phyloP scores from a whole-genome alignment of 2,888 invertebrate genomes.

The Drosophila parthenogenetica region DNA sequence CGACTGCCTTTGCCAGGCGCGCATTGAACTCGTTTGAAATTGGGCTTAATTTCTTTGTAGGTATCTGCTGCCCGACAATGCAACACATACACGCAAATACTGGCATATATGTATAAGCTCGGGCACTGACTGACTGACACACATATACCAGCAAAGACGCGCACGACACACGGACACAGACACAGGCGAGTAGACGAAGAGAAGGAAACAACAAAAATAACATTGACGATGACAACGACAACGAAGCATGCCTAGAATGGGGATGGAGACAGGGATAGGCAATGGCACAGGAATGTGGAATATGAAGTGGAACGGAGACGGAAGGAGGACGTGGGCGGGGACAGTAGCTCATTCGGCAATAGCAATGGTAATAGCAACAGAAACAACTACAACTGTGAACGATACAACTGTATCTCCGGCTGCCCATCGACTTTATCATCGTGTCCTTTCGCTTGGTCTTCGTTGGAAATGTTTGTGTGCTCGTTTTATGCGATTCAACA shows the following conservation, averaged over 20 bases:
- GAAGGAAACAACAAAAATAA: slow-evolving; percentile 78
- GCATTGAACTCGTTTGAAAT: slow-evolving; percentile 71
- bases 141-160: slow-evolving; percentile 64
- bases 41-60: slow-evolving; percentile 67
- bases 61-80: slow-evolving; percentile 63
- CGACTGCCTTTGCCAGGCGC: slow-evolving; percentile 44
- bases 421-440: slow-evolving; percentile 78
- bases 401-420: slow-evolving; percentile 72
- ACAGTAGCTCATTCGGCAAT: slow-evolving; percentile 35
- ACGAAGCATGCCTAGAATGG: slow-evolving; percentile 49
- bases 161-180: slow-evolving; percentile 41
- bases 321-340: neutral
- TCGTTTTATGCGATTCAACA: slow-evolving; percentile 67
- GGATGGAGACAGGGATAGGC: neutral
- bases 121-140: slow-evolving; percentile 79
- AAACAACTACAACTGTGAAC: slow-evolving; percentile 27
- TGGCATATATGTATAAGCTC: slow-evolving; percentile 23
- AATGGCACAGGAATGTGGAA: too few species aligned
- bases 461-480: slow-evolving; percentile 56
- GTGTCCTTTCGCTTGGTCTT: slow-evolving; percentile 60
- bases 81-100: slow-evolving; percentile 27
- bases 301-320: too few species aligned
- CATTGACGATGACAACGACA: slow-evolving; percentile 73
- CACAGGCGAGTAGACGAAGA: slow-evolving; percentile 34
- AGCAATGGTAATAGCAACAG: slow-evolving; percentile 21